Percentiles rank a stretch among this genome's conserved stretches.
These are phyloP conservation scores for Listronotus bonariensis DNA, from an alignment of 1,140 invertebrate genomes.

Conservation along the genomic window DNA sequence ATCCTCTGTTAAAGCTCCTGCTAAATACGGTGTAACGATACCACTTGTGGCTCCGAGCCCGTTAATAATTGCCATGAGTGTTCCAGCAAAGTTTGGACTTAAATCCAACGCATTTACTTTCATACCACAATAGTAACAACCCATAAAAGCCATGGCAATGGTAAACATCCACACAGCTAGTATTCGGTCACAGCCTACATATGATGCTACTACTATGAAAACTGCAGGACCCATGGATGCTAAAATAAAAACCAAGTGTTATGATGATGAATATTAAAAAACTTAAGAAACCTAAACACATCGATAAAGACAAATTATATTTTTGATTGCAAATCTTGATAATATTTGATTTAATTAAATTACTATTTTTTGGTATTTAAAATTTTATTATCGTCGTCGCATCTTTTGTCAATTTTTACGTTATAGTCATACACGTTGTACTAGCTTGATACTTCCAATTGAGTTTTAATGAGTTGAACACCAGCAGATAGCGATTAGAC, in stretches of 20 bases:
- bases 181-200: conserved; percentile 73
- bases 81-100: conserved; percentile 81
- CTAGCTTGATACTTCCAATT: too few relatives aligned
- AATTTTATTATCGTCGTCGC: too few relatives aligned
- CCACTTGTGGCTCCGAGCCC: conserved; percentile 82
- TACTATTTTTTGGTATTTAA: too few relatives aligned
- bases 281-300: too few relatives aligned
- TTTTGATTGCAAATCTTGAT: too few relatives aligned
- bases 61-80: conserved; percentile 83
- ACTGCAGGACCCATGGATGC: conserved; percentile 75
- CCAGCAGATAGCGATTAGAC: too few relatives aligned
- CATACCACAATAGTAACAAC: conserved; percentile 76
- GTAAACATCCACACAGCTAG: conserved; percentile 70
- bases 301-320: too few relatives aligned
- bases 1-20: conserved; percentile 75
- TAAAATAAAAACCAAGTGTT: conserved; percentile 55
- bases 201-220: conserved; percentile 79
- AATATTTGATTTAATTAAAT: too few relatives aligned
- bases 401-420: too few relatives aligned
- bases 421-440: too few relatives aligned
- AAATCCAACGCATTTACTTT: conserved; percentile 84
- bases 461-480: too few relatives aligned
- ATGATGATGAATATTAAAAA: conserved; percentile 11
- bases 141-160: conserved; percentile 76
- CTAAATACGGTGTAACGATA: conserved; percentile 79